phyloP scores from a whole-genome alignment of 2,113 vertebrate species.

The Hiodon tergisus region DNA sequence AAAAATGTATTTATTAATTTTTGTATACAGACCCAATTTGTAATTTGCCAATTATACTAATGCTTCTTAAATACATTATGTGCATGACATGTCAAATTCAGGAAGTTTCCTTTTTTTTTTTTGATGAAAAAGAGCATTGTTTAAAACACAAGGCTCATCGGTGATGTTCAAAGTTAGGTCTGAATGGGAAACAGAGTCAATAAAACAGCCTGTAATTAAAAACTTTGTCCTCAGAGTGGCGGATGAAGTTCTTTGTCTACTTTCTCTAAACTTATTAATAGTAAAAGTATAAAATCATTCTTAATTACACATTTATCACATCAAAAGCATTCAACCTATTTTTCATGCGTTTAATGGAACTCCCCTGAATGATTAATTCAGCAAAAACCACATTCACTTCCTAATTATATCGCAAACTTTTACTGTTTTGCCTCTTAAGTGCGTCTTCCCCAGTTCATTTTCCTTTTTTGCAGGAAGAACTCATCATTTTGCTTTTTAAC shows the following conservation, averaged over 20 bases:
- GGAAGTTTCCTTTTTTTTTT: conserved; percentile 32
- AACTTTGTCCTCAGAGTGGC: conserved; percentile 52
- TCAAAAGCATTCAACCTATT: conserved; percentile 57
- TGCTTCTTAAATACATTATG: conserved; percentile 7
- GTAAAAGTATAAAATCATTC: conserved; percentile 57
- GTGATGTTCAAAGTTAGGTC: conserved; percentile 18
- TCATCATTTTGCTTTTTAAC: conserved; percentile 53
- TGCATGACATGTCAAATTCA: conserved; percentile 9
- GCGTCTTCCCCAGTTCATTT: conserved; percentile 45
- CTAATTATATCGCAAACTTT: conserved; percentile 64
- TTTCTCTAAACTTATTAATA: conserved; percentile 50
- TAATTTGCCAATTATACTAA: too few species aligned
- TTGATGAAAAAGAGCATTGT: conserved; percentile 37
- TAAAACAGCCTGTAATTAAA: conserved; percentile 59
- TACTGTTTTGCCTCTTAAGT: conserved; percentile 48
- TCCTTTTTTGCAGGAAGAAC: conserved; percentile 43
- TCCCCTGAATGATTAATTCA: conserved; percentile 57
- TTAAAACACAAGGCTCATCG: conserved; percentile 44
- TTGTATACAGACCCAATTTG: too few species aligned
- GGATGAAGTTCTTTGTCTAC: conserved; percentile 47
- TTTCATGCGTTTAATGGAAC: conserved; percentile 49
- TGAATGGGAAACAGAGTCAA: conserved; percentile 42
- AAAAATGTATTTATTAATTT: too few species aligned
- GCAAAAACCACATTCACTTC: conserved; percentile 49
- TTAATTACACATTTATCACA: conserved; percentile 74